Conservation (phyloP, 1,140 invertebrate species). For the Glossosoma conforme region DNA sequence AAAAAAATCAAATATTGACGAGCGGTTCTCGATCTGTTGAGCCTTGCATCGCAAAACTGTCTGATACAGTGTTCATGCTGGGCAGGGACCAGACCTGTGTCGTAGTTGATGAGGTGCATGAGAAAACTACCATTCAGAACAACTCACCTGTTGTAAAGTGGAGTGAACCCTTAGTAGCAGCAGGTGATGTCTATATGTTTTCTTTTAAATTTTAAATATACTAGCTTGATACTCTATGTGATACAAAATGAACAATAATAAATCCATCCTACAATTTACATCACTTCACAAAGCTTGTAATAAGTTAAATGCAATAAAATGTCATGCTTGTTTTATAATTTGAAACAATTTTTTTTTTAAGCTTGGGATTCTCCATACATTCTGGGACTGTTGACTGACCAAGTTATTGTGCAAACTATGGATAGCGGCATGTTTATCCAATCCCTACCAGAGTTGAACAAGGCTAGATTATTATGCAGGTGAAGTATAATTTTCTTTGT, state of each 20-base stretch:
- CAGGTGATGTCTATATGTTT: conserved; percentile 59
- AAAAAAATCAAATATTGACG: conserved; percentile 80
- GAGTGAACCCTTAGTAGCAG: conserved; percentile 70
- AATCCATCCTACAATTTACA: no score
- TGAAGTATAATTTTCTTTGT: no score
- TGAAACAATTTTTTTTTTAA: conserved; percentile 43
- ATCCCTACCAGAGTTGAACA: conserved; percentile 64
- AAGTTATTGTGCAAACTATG: conserved; percentile 76
- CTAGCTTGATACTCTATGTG: no score
- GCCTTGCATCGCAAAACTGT: conserved; percentile 69
- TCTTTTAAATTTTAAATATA: conserved; percentile 2
- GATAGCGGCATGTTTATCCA: conserved; percentile 71
- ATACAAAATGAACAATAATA: no score
- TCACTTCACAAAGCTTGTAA: conserved; percentile 1
- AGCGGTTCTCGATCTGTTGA: conserved; percentile 74
- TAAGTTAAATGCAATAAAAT: neutral
- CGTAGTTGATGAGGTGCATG: conserved; percentile 72
- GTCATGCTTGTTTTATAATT: conserved; percentile 22
- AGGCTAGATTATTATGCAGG: conserved; percentile 60
- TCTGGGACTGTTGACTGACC: conserved; percentile 74
- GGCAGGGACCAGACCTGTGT: conserved; percentile 81
- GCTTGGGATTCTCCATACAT: conserved; percentile 90
- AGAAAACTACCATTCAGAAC: conserved; percentile 55
- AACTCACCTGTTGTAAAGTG: conserved; percentile 58
- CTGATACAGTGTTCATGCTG: conserved; percentile 68